These are phyloP conservation scores for Zeus faber DNA, from an alignment of 2,113 vertebrate genomes.

Conservation along the genomic window DNA sequence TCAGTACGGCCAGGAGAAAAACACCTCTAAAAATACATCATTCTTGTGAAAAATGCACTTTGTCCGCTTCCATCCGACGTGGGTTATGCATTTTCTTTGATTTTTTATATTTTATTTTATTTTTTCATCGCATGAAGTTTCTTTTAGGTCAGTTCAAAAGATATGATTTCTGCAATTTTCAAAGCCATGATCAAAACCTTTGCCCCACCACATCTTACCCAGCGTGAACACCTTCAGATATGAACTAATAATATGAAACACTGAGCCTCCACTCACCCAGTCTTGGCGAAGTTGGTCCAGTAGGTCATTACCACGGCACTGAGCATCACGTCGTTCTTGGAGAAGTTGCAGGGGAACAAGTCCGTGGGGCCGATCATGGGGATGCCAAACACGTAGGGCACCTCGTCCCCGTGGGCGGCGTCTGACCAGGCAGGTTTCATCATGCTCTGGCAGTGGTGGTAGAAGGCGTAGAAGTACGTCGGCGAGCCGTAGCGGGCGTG, in stretches of 20 bases:
- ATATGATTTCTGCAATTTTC: too few species aligned
- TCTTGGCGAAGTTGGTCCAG: constrained; percentile 99
- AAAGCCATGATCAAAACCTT: too few species aligned
- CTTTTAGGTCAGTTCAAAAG: too few species aligned
- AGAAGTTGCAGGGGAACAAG: constrained; percentile 98
- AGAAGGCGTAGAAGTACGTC: constrained; percentile 98
- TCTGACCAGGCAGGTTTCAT: constrained; percentile 99
- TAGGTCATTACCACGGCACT: constrained; percentile 99
- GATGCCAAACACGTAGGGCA: constrained; percentile 96
- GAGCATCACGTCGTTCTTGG: constrained; percentile 98
- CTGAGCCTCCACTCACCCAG: constrained; percentile 83
- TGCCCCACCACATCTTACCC: too few species aligned
- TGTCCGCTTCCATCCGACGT: constrained; percentile 41
- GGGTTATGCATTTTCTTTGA: constrained; percentile 17
- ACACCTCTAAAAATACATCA: constrained; percentile 25
- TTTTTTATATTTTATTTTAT: constrained; percentile 29
- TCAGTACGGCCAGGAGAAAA: constrained; percentile 37
- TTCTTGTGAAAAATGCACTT: constrained; percentile 48
- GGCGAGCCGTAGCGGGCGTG: constrained; percentile 96
- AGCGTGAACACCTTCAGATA: constrained; percentile 7
- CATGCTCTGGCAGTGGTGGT: constrained; percentile 99
- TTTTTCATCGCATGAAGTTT: neutral
- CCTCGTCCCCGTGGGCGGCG: constrained; percentile 95
- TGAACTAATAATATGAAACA: neutral
- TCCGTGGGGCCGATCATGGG: constrained; percentile 98